Base-by-base conservation (phyloP, 1,140 invertebrate species). In the Neocloeon triangulifer region DNA sequence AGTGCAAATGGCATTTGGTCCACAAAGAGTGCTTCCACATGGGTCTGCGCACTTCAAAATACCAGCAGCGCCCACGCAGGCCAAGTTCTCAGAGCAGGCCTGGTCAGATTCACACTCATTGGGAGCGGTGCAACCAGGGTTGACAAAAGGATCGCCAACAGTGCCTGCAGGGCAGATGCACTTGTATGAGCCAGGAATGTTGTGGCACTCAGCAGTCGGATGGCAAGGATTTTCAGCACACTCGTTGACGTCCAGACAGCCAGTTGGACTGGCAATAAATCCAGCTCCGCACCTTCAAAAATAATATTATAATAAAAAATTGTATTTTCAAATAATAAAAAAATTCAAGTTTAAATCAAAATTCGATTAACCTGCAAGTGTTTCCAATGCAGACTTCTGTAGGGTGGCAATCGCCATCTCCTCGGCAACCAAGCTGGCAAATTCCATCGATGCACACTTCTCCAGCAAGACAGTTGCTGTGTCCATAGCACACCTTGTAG, bases 381-480 rank as follows among this genome's bases (percentile, higher is more conserved):
- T 68, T 73, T 12, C 64, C 64, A 9, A 72, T 54, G 49, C 85
- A 91, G n/a, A 76, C 53, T 55, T 89, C 75, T 35, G 73, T 73
- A 15, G 58, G 45, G 20, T 66, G 62, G 45, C 85, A 91, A 41
- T 88, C 84, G 3, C 66, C 60, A 46, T 82, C 75, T 3, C 65
- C 66, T 17, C 72, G 69, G 44, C 85, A 91, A 2, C 85, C 85
- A 5, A 69, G 60, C 45, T 73, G 65, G 43, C 84, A 91, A 15
- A 67, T 61, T 21, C 81, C 79, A 39, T 74, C 68, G n/a, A 69
- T 65, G 42, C 85, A 89, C 25, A 88, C 66, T 60, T 89, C 82
- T 32, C 84, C 82, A 5, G 73, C 70, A 35, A 84, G 55, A 40
- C 85, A 91, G 43, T 88, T 89, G 41, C 73, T 76, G 44, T 84